phyloP scores from a whole-genome alignment of 2,797 vertebrate species.

The Chelonia mydas region DNA sequence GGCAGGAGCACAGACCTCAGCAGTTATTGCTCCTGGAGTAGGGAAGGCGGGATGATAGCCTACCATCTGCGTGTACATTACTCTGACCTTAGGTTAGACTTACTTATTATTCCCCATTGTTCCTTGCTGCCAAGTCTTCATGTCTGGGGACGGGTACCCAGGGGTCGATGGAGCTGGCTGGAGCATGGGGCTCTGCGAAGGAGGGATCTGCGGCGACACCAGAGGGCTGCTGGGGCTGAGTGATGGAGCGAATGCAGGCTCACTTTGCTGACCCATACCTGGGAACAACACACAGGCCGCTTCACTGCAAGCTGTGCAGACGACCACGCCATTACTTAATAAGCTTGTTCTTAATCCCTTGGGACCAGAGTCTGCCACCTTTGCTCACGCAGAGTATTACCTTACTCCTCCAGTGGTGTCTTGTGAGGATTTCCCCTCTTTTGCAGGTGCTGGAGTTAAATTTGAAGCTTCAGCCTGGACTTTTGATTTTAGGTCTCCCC shows the following conservation, averaged over 20 bases:
- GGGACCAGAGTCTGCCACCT: background rate
- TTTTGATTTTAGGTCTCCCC: fast-evolving
- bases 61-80: background rate
- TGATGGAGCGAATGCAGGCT: constrained; percentile 88
- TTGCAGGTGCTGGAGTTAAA: fast-evolving
- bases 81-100: background rate
- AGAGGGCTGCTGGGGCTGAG: constrained; percentile 92
- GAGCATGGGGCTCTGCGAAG: constrained; percentile 91
- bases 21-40: background rate
- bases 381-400: background rate
- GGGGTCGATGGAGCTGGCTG: constrained; percentile 88
- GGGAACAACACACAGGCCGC: background rate
- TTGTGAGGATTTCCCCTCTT: background rate
- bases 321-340: background rate
- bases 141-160: constrained; percentile 93
- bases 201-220: constrained; percentile 91
- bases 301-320: background rate
- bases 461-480: background rate
- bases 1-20: background rate
- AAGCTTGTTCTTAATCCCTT: background rate
- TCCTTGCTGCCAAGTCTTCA: constrained; percentile 94
- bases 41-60: background rate
- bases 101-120: constrained; percentile 88
- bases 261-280: constrained; percentile 90
- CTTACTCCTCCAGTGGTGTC: background rate